Conservation (phyloP, 2,888 invertebrate species). For the Lithophane semibrunnea region DNA sequence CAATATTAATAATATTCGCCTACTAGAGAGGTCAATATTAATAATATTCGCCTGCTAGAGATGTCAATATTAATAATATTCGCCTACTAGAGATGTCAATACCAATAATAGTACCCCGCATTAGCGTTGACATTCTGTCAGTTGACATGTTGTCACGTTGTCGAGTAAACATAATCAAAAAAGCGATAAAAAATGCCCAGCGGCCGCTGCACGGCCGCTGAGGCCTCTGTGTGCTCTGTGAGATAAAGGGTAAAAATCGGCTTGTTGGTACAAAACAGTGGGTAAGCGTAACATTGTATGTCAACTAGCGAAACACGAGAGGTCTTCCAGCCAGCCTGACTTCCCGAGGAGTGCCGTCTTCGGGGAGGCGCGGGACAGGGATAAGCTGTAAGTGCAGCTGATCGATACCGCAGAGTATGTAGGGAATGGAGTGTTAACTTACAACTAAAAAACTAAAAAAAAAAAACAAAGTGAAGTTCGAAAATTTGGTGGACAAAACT, state of each 20-base stretch:
- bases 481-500: not conserved
- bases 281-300: conserved; percentile 64
- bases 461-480: not conserved
- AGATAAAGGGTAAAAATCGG: not conserved
- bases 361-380: conserved; percentile 76
- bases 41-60: too few relatives aligned
- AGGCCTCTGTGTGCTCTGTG: not conserved
- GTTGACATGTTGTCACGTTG: not conserved
- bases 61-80: too few relatives aligned
- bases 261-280: conserved; percentile 27
- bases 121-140: not conserved
- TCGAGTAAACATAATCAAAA: not conserved
- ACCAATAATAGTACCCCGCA: not conserved
- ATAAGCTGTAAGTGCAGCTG: conserved; percentile 84
- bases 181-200: not conserved
- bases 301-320: conserved; percentile 82
- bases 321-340: conserved; percentile 76
- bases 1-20: not conserved
- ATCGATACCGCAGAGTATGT: conserved; percentile 32
- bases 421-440: conserved; percentile 42
- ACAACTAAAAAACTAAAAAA: not conserved
- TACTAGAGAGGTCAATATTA: not conserved
- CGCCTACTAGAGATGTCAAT: too few relatives aligned
- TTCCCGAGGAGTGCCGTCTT: conserved; percentile 73
- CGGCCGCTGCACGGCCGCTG: not conserved